Base-by-base conservation (phyloP, 2,797 vertebrate species). In the Acanthurus tractus region DNA sequence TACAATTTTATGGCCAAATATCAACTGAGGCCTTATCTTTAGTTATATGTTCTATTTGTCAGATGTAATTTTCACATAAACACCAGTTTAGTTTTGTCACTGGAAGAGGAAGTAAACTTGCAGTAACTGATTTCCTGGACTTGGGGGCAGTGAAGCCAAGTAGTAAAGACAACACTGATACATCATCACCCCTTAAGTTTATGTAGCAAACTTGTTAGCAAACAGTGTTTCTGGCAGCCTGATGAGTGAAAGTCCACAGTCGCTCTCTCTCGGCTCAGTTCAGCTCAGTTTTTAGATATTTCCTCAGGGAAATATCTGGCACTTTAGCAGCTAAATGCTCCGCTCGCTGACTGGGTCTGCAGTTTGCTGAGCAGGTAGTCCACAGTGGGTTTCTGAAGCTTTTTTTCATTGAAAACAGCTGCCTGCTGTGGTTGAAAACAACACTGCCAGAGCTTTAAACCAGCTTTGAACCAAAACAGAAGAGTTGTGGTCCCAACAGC, bases 261-360 rank as follows among this genome's bases (percentile, higher is more conserved):
- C 13, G 8, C 67, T 50, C 63, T 53, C 17, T 54, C 46, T 50
- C 45, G 18, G 45, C n/a, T 48, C 45, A 25, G 6, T 13, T 29
- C 29, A 34, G 29, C 29, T 49, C n/a, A 17, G 62, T 36, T 25
- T 63, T 29, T 8, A 9, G 14, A 10, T 34, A 17, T 34, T 14
- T 66, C 36, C 36, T 66, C 2, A 14, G 14, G 29, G 20, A 42
- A 70, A 70, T 59, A 6, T 53, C 15, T 25, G 12, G 11, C 48
- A 29, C 17, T 62, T 52, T 29, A 52, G 36, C 57, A 42, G 20
- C 53, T 56, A 57, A 25, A 61, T 53, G 57, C 48, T 61, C 14
- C 56, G 15, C 57, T 50, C 3, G 25, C 44, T 58, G 23, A 40
- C 29, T 59, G 65, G 34, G 40, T 34, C 22, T 59, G 25, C 29